These are phyloP conservation scores for Phortica variegata DNA, from an alignment of 1,140 invertebrate species.

Conservation along the genomic window DNA sequence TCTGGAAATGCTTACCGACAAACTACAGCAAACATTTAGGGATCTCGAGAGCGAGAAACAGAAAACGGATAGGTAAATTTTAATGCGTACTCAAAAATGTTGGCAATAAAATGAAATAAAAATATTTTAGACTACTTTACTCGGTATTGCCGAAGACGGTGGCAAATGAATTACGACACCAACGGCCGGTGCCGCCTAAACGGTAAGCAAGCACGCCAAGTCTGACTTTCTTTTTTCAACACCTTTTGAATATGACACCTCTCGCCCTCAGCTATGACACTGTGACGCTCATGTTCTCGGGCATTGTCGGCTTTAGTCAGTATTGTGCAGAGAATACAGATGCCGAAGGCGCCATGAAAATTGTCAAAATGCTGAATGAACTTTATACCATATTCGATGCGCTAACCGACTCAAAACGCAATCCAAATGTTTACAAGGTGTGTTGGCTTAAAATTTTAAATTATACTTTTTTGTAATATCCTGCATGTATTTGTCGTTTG, in stretches of 20 bases:
- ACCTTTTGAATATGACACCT: constrained; percentile 12
- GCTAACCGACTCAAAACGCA: constrained; percentile 85
- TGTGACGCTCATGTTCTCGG: constrained; percentile 91
- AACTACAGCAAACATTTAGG: constrained; percentile 91
- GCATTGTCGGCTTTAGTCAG: constrained; percentile 88
- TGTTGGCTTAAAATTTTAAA: constrained; percentile 18
- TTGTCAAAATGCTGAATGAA: constrained; percentile 87
- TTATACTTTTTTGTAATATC: not conserved
- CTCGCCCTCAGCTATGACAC: constrained; percentile 70
- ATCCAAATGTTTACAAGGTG: constrained; percentile 95
- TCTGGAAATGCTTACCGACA: constrained; percentile 93
- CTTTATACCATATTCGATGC: constrained; percentile 90
- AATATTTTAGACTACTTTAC: constrained; percentile 74
- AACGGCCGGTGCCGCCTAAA: constrained; percentile 82
- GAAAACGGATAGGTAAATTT: constrained; percentile 87
- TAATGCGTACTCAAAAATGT: constrained; percentile 10
- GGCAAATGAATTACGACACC: constrained; percentile 88
- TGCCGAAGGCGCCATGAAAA: constrained; percentile 86
- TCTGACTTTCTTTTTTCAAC: constrained; percentile 33
- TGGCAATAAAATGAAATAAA: constrained; percentile 14
- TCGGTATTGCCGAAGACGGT: constrained; percentile 92
- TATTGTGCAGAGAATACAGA: constrained; percentile 86
- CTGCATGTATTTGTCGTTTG: not conserved
- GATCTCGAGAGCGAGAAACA: constrained; percentile 94
- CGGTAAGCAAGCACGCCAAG: constrained; percentile 36